A percentile compares a stretch with the other conserved stretches of the same genome.
phyloP scores from a whole-genome alignment of 2,113 vertebrate species.

The Eulacestoma nigropectus region DNA sequence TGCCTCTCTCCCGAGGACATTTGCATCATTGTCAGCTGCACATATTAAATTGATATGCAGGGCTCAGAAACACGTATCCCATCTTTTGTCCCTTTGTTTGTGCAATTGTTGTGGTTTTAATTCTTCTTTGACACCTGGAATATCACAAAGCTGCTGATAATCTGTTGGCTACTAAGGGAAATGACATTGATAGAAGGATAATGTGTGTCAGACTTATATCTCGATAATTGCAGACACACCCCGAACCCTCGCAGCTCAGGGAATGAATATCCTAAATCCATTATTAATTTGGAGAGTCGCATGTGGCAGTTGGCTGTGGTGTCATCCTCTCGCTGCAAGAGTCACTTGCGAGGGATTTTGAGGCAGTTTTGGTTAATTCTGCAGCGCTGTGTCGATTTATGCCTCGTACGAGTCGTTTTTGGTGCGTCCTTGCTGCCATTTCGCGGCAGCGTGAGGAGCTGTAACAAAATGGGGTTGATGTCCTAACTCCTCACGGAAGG shows the following conservation, averaged over 20 bases:
- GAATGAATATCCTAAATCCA: constrained; percentile 31
- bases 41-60: constrained; percentile 65
- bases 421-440: not conserved
- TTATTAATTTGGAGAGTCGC: constrained; percentile 36
- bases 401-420: not conserved
- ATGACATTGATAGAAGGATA: constrained; percentile 60
- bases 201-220: constrained; percentile 47
- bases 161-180: constrained; percentile 55
- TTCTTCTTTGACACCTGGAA: constrained; percentile 70
- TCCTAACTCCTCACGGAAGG: not conserved
- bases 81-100: constrained; percentile 64
- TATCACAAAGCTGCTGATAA: constrained; percentile 64
- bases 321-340: not conserved
- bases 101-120: constrained; percentile 59
- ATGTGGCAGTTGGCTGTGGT: not conserved
- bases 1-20: constrained; percentile 54
- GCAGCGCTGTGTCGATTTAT: not conserved
- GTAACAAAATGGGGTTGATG: constrained; percentile 2
- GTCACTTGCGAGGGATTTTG: not conserved
- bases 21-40: constrained; percentile 63
- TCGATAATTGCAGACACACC: constrained; percentile 55
- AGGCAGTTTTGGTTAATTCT: not conserved
- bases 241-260: constrained; percentile 10
- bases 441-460: not conserved
- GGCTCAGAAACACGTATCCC: constrained; percentile 56